Percentiles rank a stretch among this genome's conserved stretches.
These are phyloP conservation scores for Arvicanthis niloticus DNA, from an alignment of 2,113 vertebrate genomes.

Conservation along the genomic window DNA sequence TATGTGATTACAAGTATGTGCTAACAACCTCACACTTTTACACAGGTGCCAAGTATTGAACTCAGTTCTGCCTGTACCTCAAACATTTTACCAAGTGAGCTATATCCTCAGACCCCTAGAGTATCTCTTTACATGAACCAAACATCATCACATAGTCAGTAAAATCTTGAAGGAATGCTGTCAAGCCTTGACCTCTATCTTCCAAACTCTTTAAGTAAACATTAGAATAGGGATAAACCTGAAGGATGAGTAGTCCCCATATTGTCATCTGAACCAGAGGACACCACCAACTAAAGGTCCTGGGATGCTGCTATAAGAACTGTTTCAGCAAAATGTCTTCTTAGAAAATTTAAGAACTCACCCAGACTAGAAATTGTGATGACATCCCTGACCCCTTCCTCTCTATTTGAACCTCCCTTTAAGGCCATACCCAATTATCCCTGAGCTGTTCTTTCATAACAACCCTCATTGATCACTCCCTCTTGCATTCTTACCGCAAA, in stretches of 20 bases:
- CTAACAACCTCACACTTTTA: neutral
- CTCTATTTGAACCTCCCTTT: neutral
- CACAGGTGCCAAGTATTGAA: neutral
- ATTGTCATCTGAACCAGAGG: neutral
- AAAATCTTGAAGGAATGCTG: neutral
- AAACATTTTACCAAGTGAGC: neutral
- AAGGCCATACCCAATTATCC: neutral
- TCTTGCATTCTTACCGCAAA: neutral
- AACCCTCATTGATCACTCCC: accelerated
- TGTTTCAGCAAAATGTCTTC: neutral
- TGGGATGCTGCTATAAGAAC: neutral
- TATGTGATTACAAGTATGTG: neutral
- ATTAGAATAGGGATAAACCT: neutral
- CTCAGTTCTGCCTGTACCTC: neutral
- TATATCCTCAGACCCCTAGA: no score
- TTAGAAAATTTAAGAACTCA: neutral
- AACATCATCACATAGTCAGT: neutral
- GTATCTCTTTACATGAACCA: neutral
- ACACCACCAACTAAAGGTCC: neutral
- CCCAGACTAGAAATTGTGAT: neutral
- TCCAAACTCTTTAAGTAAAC: neutral
- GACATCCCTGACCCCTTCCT: neutral
- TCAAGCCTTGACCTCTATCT: neutral
- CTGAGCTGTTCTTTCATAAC: neutral
- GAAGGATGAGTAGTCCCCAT: neutral